Evolutionary conservation across 2,113 vertebrate genomes (phyloP).

Genomic region (Capreolus pygargus): DNA sequence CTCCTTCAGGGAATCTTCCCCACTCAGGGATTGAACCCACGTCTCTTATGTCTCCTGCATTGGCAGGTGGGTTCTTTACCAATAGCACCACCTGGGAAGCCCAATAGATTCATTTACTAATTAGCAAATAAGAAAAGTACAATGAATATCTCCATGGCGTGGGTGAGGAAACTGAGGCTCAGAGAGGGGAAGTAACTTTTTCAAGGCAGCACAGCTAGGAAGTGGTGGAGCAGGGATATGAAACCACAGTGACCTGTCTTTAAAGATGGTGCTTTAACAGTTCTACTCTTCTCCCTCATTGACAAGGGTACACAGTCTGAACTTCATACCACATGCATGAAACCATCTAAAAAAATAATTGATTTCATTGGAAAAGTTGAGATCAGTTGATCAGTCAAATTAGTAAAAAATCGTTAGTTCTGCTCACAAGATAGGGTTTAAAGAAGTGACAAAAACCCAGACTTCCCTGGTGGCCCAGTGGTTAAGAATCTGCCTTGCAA

Average conservation of each 20-base stretch:
- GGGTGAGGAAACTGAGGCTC: background rate
- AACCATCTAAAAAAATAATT: background rate
- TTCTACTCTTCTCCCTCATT: background rate
- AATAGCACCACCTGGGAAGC: background rate
- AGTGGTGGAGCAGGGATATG: background rate
- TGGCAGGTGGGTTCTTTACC: background rate
- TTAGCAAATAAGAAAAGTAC: background rate
- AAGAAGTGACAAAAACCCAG: too few relatives aligned
- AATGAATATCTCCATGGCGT: too few relatives aligned
- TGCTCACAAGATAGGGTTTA: background rate
- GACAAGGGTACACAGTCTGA: background rate
- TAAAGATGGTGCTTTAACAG: background rate
- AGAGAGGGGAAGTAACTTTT: background rate
- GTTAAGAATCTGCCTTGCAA: too few relatives aligned
- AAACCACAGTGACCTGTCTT: rapidly evolving
- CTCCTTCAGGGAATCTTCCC: background rate
- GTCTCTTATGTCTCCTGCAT: background rate
- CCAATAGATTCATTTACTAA: too few relatives aligned
- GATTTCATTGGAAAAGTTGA: background rate
- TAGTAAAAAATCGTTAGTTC: background rate
- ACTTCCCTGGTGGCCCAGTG: too few relatives aligned
- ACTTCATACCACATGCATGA: rapidly evolving
- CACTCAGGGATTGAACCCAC: background rate
- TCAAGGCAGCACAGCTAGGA: background rate
- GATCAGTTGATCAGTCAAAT: background rate